These are phyloP conservation scores for Oxycera nigricornis DNA, from an alignment of 2,888 invertebrate genomes.

Conservation along the genomic window DNA sequence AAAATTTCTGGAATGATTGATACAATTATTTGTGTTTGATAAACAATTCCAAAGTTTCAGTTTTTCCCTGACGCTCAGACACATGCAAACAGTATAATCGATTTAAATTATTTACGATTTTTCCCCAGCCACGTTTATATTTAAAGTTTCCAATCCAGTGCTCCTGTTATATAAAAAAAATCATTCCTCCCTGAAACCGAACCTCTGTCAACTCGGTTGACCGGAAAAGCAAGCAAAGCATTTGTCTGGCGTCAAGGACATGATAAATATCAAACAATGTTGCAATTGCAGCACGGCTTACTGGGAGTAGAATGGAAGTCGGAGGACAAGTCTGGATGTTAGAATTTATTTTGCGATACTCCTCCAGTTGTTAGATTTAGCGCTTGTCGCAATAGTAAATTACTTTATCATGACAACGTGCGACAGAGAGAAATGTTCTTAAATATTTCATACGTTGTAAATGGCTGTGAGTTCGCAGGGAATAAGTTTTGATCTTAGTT, in stretches of 20 bases:
- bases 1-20: too few relatives aligned
- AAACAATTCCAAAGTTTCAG: too few relatives aligned
- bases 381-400: neutral
- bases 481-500: too few relatives aligned
- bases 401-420: conserved; percentile 11
- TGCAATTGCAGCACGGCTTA: neutral
- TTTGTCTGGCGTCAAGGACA: conserved; percentile 4
- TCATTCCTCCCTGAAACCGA: too few relatives aligned
- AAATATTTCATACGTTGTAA: conserved; percentile 23
- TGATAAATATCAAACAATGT: conserved; percentile 12
- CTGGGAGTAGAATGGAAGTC: neutral
- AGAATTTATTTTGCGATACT: neutral
- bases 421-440: conserved; percentile 28
- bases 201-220: too few relatives aligned
- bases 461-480: neutral
- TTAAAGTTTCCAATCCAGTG: too few relatives aligned
- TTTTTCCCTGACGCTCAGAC: too few relatives aligned
- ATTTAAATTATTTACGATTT: too few relatives aligned
- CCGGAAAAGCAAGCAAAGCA: neutral
- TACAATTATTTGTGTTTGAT: too few relatives aligned
- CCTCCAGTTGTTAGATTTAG: neutral
- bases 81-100: too few relatives aligned
- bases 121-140: too few relatives aligned
- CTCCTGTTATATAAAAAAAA: too few relatives aligned
- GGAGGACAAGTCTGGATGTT: neutral